Evolutionary conservation across 2,113 vertebrate genomes (phyloP).

Genomic region (Varanus komodoensis): DNA sequence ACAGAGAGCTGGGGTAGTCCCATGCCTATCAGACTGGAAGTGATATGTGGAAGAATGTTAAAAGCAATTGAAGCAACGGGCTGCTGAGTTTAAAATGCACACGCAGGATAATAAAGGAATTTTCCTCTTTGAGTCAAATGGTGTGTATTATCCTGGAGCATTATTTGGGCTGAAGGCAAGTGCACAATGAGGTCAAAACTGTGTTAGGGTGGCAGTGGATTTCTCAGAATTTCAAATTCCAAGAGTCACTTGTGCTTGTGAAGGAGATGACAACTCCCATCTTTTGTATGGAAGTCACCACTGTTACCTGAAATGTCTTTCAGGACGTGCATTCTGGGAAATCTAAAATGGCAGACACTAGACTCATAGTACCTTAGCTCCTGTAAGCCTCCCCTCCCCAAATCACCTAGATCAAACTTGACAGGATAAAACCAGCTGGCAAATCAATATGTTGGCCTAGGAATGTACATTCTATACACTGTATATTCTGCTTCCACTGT

Average conservation of each 20-base stretch:
- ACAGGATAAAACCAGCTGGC: neutral
- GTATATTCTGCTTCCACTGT: neutral
- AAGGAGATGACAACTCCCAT: neutral
- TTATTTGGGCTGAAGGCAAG: neutral
- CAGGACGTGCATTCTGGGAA: accelerated
- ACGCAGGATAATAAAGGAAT: neutral
- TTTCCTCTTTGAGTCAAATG: neutral
- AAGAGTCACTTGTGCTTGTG: neutral
- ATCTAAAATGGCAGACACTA: neutral
- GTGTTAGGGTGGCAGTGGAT: neutral
- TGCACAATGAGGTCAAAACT: neutral
- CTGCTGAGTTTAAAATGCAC: neutral
- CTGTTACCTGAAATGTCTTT: neutral
- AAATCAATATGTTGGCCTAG: neutral
- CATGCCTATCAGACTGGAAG: neutral
- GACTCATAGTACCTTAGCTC: neutral
- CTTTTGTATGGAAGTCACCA: neutral
- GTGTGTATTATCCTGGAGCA: neutral
- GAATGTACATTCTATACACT: neutral
- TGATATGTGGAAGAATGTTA: neutral
- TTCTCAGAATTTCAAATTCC: neutral
- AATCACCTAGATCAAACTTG: neutral
- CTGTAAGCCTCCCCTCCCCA: too few relatives aligned
- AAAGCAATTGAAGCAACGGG: neutral
- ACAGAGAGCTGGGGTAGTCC: neutral